phyloP scores from a whole-genome alignment of 1,140 invertebrate species.

The Euwallacea similis region DNA sequence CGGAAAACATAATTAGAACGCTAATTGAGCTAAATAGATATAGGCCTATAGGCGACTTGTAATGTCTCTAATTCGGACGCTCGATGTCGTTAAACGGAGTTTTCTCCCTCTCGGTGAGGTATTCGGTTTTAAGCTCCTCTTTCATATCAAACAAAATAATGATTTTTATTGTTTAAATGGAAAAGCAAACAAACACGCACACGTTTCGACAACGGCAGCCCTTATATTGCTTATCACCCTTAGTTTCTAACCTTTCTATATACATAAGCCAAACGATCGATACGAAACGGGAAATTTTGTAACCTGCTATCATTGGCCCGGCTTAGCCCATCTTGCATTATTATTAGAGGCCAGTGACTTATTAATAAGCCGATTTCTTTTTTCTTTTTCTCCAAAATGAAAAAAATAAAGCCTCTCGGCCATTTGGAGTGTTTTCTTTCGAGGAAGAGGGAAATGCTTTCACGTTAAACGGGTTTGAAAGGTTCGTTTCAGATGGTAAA shows the following conservation, averaged over 20 bases:
- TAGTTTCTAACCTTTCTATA: constrained; percentile 31
- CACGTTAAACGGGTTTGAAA: constrained; percentile 15
- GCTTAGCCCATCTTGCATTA: constrained; percentile 25
- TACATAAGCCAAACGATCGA: constrained; percentile 27
- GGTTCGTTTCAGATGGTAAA: constrained; percentile 10
- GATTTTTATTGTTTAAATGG: no score
- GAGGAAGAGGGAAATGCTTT: constrained; percentile 10
- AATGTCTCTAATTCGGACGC: no score
- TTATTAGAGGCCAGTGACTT: constrained; percentile 8
- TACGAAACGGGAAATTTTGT: constrained; percentile 27
- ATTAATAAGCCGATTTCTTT: constrained; percentile 7
- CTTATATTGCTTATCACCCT: constrained; percentile 15
- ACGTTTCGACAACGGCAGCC: neutral
- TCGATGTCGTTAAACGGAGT: no score
- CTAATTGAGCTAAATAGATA: no score
- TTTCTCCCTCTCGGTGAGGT: no score
- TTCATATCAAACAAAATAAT: no score
- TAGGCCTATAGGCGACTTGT: no score
- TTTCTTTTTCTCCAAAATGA: neutral
- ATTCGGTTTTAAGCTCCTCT: no score
- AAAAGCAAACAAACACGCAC: neutral
- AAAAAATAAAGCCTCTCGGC: neutral
- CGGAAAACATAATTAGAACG: no score
- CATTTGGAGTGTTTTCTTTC: neutral
- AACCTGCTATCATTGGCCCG: constrained; percentile 32